Evolutionary conservation across 2,113 vertebrate genomes (phyloP).

Genomic region (Pithys albifrons): DNA sequence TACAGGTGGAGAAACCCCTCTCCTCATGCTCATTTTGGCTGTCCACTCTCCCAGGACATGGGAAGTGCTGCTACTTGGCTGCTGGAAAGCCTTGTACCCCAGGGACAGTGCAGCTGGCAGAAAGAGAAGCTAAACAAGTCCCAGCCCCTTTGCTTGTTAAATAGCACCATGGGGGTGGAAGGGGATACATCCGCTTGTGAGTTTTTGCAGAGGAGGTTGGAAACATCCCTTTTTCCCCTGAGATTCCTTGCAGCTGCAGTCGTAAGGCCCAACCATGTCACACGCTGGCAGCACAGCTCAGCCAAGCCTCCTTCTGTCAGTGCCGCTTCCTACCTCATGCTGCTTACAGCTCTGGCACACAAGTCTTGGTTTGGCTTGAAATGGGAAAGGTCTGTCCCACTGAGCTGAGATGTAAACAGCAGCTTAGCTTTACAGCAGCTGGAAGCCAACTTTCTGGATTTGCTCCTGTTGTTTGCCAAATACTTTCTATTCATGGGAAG

Average conservation of each 20-base stretch:
- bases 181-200: background rate
- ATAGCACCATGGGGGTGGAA: background rate
- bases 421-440: background rate
- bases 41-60: background rate
- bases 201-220: background rate
- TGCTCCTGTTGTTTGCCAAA: slow-evolving; percentile 22
- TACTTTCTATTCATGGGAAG: background rate
- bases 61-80: accelerated
- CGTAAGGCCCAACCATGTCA: accelerated
- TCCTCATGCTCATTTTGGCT: background rate
- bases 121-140: background rate
- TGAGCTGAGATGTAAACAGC: background rate
- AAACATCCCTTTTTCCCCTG: background rate
- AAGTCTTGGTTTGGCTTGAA: background rate
- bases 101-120: background rate
- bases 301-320: background rate
- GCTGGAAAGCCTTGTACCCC: background rate
- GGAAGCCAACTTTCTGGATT: slow-evolving; percentile 23
- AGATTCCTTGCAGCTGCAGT: background rate
- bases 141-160: background rate
- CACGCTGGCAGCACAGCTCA: accelerated
- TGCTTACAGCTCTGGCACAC: background rate
- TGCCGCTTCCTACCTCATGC: background rate
- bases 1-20: background rate
- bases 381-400: background rate